Evolutionary conservation across 2,797 vertebrate species (phyloP).

Genomic region (Diceros bicornis): DNA sequence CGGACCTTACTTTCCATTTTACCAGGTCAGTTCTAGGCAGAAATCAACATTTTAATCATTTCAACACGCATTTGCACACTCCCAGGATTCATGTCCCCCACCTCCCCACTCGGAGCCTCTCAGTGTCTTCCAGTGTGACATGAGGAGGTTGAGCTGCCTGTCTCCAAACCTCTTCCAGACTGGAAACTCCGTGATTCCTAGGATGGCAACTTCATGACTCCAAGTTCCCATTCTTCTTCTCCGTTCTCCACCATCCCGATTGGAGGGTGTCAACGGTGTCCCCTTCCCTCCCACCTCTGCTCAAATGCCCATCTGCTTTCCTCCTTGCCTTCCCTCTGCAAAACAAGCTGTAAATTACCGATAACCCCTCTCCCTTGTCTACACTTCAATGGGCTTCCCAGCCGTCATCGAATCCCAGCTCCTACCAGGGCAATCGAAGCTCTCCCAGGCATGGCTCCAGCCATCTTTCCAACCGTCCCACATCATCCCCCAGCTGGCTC

Average conservation of each 20-base stretch:
- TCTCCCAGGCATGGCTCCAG: not conserved
- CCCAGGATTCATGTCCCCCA: not conserved
- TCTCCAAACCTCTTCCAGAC: not conserved
- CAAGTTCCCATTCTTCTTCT: fast-evolving
- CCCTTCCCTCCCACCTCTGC: not conserved
- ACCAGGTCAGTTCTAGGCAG: not conserved
- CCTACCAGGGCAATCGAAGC: not conserved
- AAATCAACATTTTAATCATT: not conserved
- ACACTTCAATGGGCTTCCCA: not conserved
- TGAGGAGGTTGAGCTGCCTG: too few relatives aligned
- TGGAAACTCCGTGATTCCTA: not conserved
- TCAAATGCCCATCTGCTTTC: not conserved
- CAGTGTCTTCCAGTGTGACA: not conserved
- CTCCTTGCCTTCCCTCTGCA: not conserved
- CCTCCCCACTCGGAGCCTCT: fast-evolving
- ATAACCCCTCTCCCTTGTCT: not conserved
- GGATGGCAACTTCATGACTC: not conserved
- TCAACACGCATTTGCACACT: not conserved
- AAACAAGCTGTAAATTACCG: not conserved
- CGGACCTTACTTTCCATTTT: not conserved
- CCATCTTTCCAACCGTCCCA: not conserved
- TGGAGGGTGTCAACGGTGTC: fast-evolving
- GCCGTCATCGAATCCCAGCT: not conserved
- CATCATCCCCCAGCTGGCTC: not conserved
- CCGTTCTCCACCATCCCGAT: fast-evolving